phyloP scores from a whole-genome alignment of 2,797 vertebrate genomes.

The Orientallactaga sibirica region DNA sequence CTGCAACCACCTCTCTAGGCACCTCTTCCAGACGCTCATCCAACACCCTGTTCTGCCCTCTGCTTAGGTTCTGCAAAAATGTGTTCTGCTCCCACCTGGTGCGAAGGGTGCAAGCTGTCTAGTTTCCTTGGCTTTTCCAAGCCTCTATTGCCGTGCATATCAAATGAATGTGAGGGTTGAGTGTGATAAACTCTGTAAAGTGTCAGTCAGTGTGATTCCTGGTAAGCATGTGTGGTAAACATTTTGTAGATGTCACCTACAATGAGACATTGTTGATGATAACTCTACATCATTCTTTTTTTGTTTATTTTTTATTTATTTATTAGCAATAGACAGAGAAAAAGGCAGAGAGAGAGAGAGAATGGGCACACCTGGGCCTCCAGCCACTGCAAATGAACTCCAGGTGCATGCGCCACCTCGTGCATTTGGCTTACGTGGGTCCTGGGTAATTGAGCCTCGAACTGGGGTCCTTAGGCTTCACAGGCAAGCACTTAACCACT shows the following conservation, averaged over 20 bases:
- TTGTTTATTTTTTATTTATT: too few relatives aligned
- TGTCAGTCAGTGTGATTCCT: neutral
- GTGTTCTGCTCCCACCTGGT: neutral
- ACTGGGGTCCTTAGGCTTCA: too few relatives aligned
- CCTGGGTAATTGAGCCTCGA: too few relatives aligned
- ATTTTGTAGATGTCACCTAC: neutral
- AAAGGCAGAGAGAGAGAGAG: too few relatives aligned
- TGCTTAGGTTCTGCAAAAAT: neutral
- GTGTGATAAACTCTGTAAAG: neutral
- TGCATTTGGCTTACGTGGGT: too few relatives aligned
- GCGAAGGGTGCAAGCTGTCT: neutral
- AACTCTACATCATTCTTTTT: neutral
- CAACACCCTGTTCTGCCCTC: neutral
- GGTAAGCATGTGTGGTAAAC: neutral
- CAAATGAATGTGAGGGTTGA: neutral
- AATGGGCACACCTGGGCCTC: too few relatives aligned
- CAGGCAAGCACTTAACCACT: too few relatives aligned
- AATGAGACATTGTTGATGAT: fast-evolving
- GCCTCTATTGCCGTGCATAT: neutral
- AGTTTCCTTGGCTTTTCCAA: neutral
- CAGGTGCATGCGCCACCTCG: too few relatives aligned
- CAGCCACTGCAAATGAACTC: too few relatives aligned
- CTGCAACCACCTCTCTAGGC: neutral
- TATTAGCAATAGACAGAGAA: too few relatives aligned
- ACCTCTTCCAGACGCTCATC: neutral